A percentile compares a stretch with the other conserved stretches of the same genome.
Evolutionary conservation across 1,140 invertebrate species (phyloP).

Genomic region (Dreissena polymorpha): DNA sequence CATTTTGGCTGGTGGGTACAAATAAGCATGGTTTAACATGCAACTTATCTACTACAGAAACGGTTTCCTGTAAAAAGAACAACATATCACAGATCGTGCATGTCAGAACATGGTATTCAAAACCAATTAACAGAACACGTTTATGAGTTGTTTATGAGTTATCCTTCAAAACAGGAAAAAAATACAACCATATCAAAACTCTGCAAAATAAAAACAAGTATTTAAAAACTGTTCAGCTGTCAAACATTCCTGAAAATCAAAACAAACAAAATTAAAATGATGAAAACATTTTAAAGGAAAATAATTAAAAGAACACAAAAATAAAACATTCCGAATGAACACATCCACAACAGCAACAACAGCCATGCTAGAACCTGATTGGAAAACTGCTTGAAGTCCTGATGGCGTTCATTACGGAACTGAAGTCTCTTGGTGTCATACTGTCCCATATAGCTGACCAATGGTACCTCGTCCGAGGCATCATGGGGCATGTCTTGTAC

Average conservation of each 20-base stretch:
- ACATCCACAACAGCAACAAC: not conserved
- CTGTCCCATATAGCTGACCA: constrained; percentile 42
- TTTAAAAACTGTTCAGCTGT: not conserved
- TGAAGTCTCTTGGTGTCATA: constrained; percentile 45
- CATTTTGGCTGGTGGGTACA: too few species aligned
- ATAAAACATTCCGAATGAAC: not conserved
- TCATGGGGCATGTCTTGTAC: constrained; percentile 52
- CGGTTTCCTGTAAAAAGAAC: too few species aligned
- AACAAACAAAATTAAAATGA: not conserved
- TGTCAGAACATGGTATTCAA: too few species aligned
- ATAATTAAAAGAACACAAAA: constrained; percentile 11
- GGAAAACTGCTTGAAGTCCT: constrained; percentile 31
- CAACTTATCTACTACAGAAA: too few species aligned
- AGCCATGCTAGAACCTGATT: constrained; percentile 43
- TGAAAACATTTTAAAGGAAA: not conserved
- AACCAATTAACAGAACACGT: too few species aligned
- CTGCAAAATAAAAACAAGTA: too few species aligned
- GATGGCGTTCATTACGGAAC: constrained; percentile 29
- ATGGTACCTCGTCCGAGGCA: constrained; percentile 39
- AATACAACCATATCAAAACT: too few species aligned
- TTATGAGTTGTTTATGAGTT: too few species aligned
- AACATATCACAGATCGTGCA: too few species aligned
- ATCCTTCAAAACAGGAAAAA: too few species aligned
- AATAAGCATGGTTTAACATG: too few species aligned
- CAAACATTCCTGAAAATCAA: not conserved